Base-by-base conservation (phyloP, 2,113 vertebrate species). In the Pteropus alecto region DNA sequence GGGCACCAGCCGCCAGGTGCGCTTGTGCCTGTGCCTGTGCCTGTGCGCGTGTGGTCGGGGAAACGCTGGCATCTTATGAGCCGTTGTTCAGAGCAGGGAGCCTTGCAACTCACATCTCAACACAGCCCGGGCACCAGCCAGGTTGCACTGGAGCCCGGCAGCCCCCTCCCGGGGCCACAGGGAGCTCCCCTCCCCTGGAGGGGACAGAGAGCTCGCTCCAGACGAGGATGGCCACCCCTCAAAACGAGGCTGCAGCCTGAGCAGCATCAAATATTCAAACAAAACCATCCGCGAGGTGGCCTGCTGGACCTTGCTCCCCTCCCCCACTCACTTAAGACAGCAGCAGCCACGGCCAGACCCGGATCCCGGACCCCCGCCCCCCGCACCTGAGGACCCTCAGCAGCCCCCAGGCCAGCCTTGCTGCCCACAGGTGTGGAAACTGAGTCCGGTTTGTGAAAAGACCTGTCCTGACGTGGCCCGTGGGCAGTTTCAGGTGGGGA, bases 381-480 rank as follows among this genome's bases (percentile, higher is more conserved):
- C 10, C 46, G 2, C 46, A 15, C 1, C 0, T 9, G 58, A 28
- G 35, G 22, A 10, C 68, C 79, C 56, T 9, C 14, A 1, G 6
- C 22, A 9, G 22, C 4, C 28, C 83, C 41, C 41, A 48, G 67
- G 18, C 28, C 83, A 48, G 77, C 71, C 30, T 30, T 6, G 35
- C 3, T 0, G 0, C 1, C 28, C 83, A 48, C 41, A 48, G 71
- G 18, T 0, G 4, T 14, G 70, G 41, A 56, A 30, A 28, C 7
- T 0, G 8, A 38, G 14, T 5, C 46, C 12, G 0, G 33, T 7
- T 12, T 26, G 2, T 6, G 15, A 1, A 6, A 41, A 0, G 1
- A 43, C 24, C 4, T 2, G 24, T 16, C 43, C 14, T 15, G 3
- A 33, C 46, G 0, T 0, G 7, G 35, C 16, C 8, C 1, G 0